Evolutionary conservation across 64 coral and sea anemone genomes (phyloP), one percentile per base, ranked within the genome.

Genomic region (Montipora foliosa): DNA sequence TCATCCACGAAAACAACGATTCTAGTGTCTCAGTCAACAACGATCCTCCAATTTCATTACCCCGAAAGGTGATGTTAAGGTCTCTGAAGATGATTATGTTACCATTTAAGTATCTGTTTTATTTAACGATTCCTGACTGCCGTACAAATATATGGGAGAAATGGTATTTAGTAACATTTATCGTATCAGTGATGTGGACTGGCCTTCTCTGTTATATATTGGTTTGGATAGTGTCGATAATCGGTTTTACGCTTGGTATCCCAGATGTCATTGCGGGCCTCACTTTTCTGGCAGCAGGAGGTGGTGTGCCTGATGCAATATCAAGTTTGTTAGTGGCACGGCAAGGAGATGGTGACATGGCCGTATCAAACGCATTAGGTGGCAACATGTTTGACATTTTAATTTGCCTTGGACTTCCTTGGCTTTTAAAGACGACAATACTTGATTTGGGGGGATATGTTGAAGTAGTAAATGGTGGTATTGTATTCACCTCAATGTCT

Each of bases 341-440:
- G 1, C 95, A 94, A 75, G 95, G 95, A 75, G 89, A 97, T 49
- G 95, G 92, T 19, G 95, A 97, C 24, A 97, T 97, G 95, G 95
- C 95, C 13, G 92, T 97, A 0, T 97, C 95, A 1, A 94, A 97
- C 78, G 94, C 92, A 14, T 29, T 94, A 58, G 95, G 95, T 49
- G 94, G 95, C 51, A 97, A 97, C 61, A 75, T 97, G 11, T 97
- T 97, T 94, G 93, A 97, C 67, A 84, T 84, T 69, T 76, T 97
- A 46, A 29, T 97, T 4, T 94, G 95, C 75, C 78, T 97, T 11
- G 95, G 95, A 16, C 74, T 97, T 4, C 95, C 95, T 46, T 97
- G 95, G 95, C 52, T 97, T 53, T 77, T 97, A 1, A 97, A 89
- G 87, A 97, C 95, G 2, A 92, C 93, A 82, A 53, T 53, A 44